Evolutionary conservation across 2,888 invertebrate species (phyloP).

Genomic region (Trissonchulus sp.): DNA sequence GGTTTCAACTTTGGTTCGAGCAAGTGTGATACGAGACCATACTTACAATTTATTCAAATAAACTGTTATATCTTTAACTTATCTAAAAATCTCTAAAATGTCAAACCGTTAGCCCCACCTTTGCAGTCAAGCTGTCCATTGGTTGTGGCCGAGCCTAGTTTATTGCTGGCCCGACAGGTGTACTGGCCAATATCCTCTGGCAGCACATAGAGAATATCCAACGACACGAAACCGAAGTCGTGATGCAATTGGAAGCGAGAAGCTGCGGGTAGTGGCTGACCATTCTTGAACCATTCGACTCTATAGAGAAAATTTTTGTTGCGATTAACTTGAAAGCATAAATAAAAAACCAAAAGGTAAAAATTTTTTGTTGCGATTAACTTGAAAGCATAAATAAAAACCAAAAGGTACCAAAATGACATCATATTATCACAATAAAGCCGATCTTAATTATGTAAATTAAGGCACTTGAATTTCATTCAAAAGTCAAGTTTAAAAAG

Average conservation of each 20-base stretch:
- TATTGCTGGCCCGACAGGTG: constrained; percentile 77
- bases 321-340: constrained; percentile 1
- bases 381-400: background rate
- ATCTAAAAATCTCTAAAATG: too few species aligned
- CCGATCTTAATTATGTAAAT: too few species aligned
- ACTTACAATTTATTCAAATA: too few species aligned
- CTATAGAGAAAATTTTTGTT: background rate
- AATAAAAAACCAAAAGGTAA: background rate
- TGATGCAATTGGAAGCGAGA: constrained; percentile 40
- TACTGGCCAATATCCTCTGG: constrained; percentile 82
- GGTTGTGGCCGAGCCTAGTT: constrained; percentile 85
- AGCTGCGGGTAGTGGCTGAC: constrained; percentile 68
- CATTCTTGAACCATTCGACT: constrained; percentile 63
- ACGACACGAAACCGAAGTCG: constrained; percentile 38
- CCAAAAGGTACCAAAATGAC: too few species aligned
- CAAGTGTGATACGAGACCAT: too few species aligned
- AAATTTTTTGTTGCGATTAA: background rate
- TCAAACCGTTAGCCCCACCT: too few species aligned
- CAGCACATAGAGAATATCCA: constrained; percentile 77
- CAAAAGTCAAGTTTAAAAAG: too few species aligned
- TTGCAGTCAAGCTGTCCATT: constrained; percentile 61
- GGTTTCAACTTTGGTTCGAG: too few species aligned
- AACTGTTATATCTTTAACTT: too few species aligned
- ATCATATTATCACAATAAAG: too few species aligned
- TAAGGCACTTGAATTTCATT: too few species aligned